Base-by-base conservation (phyloP, 2,797 vertebrate genomes). In the Australoheros facetus region DNA sequence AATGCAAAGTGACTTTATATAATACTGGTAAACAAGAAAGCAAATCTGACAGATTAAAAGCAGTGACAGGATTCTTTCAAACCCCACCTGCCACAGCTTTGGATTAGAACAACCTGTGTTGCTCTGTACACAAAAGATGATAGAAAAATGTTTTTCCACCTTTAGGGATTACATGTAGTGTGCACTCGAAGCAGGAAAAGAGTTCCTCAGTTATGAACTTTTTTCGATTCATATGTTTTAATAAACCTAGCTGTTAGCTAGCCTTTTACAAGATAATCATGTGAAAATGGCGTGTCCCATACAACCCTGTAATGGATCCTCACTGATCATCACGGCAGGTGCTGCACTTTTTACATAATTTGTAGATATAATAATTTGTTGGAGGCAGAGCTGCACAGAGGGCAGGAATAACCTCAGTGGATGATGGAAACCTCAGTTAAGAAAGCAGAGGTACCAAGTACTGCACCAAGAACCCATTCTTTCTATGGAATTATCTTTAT, bases 51-150 rank as follows among this genome's bases (percentile, higher is more conserved):
- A 4, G 26, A 30, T 79, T 39, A 56, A 70, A 71, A 71, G 78
- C 76, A 75, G 56, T 71, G 73, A 86, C 73, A 59, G 62, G 55
- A 69, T 80, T 82, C 51, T 14, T 55, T 7, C 37, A 28, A 71
- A 45, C 13, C 70, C 17, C 7, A 30, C 71, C 62, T 81, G 78
- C 51, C 85, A 83, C 84, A 77, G 77, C 79, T 70, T 81, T 69
- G 71, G 48, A 84, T 80, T 56, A 58, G 69, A 51, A 59, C 58
- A 75, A 39, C 21, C 28, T 42, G 17, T 19, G 54, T 51, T 56
- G 57, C 56, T 70, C 39, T 23, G 2, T 23, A 72, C 53, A 3
- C 42, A 28, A 28, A 17, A 48, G 16, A 1, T 66, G 42, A 66
- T 10, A 66, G 19, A 7, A 48, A 66, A 17, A n/a, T 53, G 42